phyloP scores from a whole-genome alignment of 2,797 vertebrate genomes.

The Microcaecilia unicolor region DNA sequence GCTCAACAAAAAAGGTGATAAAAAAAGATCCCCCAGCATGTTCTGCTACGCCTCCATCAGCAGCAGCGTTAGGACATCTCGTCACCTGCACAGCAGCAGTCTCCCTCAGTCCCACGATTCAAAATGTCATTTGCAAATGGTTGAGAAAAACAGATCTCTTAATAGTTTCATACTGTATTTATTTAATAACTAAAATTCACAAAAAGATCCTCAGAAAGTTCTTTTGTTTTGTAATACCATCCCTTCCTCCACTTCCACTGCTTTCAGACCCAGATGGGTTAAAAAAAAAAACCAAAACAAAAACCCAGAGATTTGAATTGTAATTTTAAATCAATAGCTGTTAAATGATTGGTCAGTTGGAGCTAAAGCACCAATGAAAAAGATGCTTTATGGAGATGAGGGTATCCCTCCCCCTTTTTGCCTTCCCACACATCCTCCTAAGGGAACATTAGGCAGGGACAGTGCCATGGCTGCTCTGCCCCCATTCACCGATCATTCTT shows the following conservation, averaged over 20 bases:
- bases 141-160: conserved; percentile 38
- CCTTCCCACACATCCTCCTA: conserved; percentile 50
- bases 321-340: conserved; percentile 50
- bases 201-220: conserved; percentile 66
- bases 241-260: conserved; percentile 47
- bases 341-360: conserved; percentile 82
- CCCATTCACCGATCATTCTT: conserved; percentile 29
- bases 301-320: conserved; percentile 33
- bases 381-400: conserved; percentile 51
- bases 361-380: conserved; percentile 76
- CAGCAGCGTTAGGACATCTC: conserved; percentile 29
- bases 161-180: conserved; percentile 71
- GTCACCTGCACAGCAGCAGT: conserved; percentile 30
- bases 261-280: conserved; percentile 64
- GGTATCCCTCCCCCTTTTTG: conserved; percentile 28
- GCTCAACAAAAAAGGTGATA: too few species aligned
- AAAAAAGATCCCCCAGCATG: too few species aligned
- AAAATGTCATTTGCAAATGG: conserved; percentile 12
- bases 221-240: conserved; percentile 44
- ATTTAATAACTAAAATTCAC: conserved; percentile 76
- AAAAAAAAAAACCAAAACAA: conserved; percentile 31
- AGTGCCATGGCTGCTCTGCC: conserved; percentile 28
- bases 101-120: conserved; percentile 29
- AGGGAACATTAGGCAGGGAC: conserved; percentile 35
- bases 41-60: conserved; percentile 31